A percentile compares a stretch with the other conserved stretches of the same genome.
Evolutionary conservation across 2,113 vertebrate species (phyloP).

Genomic region (Axis porcinus): DNA sequence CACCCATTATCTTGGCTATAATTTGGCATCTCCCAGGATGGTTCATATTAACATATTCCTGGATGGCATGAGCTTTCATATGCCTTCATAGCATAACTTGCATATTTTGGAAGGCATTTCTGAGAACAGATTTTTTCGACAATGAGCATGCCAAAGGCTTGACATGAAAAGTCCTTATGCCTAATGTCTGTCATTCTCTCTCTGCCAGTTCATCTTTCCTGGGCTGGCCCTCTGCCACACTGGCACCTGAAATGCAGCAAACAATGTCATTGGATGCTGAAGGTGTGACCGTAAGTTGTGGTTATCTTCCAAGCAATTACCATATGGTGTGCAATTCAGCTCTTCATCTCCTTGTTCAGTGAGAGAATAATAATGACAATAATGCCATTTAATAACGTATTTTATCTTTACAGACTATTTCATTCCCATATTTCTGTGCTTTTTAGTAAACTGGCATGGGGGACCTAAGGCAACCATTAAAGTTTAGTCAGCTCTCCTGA

Average conservation of each 20-base stretch:
- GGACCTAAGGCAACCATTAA: background rate
- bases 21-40: slow-evolving; percentile 73
- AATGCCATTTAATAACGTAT: slow-evolving; percentile 57
- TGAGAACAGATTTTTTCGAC: slow-evolving; percentile 81
- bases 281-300: slow-evolving; percentile 67
- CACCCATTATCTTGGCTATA: slow-evolving; percentile 71
- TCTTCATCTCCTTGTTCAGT: slow-evolving; percentile 4
- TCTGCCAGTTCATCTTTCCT: slow-evolving; percentile 82
- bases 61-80: slow-evolving; percentile 76
- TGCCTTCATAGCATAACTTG: slow-evolving; percentile 77
- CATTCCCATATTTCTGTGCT: slow-evolving; percentile 30
- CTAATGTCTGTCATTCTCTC: slow-evolving; percentile 82
- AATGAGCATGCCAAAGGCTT: slow-evolving; percentile 81
- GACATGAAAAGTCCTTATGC: slow-evolving; percentile 81
- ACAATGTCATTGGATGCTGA: slow-evolving; percentile 68
- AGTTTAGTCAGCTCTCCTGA: slow-evolving; percentile 24
- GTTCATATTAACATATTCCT: slow-evolving; percentile 76
- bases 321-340: slow-evolving; percentile 64
- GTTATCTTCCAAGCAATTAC: slow-evolving; percentile 72
- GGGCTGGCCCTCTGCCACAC: slow-evolving; percentile 74
- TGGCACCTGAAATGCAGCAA: slow-evolving; percentile 78
- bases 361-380: slow-evolving; percentile 61
- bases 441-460: slow-evolving; percentile 15
- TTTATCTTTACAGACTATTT: slow-evolving; percentile 54
- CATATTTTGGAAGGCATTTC: slow-evolving; percentile 80